phyloP scores from a whole-genome alignment of 1,140 invertebrate species.

The Panagrolaimus sp. region DNA sequence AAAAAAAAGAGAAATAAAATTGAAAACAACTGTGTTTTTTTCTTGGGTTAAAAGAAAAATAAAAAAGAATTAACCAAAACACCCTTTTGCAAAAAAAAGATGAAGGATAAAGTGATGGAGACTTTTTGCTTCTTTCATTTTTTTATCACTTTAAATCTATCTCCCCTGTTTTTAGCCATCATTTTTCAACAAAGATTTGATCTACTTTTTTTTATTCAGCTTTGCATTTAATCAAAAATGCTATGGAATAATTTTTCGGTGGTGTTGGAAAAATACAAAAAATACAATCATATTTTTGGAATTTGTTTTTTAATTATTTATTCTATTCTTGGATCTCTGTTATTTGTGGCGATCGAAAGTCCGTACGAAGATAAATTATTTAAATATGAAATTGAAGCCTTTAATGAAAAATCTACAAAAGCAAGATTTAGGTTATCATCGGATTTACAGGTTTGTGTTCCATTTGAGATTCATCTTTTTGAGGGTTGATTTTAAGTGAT shows the following conservation, averaged over 20 bases:
- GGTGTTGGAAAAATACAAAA: neutral
- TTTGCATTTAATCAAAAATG: neutral
- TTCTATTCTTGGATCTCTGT: neutral
- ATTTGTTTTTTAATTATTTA: slow-evolving; percentile 3
- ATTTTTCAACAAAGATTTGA: neutral
- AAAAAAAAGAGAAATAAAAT: no score
- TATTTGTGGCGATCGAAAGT: slow-evolving; percentile 5
- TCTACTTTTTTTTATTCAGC: neutral
- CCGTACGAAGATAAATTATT: neutral
- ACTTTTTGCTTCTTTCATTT: neutral
- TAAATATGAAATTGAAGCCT: neutral
- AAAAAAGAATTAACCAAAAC: no score
- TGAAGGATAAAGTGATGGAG: no score
- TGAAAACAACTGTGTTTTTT: no score
- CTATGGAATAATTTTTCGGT: neutral
- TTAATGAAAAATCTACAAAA: neutral
- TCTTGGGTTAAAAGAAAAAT: no score
- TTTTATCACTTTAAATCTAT: neutral
- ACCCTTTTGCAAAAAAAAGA: no score
- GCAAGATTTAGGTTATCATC: neutral
- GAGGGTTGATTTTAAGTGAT: no score
- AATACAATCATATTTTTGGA: neutral
- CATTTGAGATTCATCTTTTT: neutral
- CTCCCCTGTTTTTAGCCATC: no score
- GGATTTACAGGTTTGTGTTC: slow-evolving; percentile 1